Evolutionary conservation across 2,797 vertebrate species (phyloP).

Genomic region (Eulemur rubriventer): DNA sequence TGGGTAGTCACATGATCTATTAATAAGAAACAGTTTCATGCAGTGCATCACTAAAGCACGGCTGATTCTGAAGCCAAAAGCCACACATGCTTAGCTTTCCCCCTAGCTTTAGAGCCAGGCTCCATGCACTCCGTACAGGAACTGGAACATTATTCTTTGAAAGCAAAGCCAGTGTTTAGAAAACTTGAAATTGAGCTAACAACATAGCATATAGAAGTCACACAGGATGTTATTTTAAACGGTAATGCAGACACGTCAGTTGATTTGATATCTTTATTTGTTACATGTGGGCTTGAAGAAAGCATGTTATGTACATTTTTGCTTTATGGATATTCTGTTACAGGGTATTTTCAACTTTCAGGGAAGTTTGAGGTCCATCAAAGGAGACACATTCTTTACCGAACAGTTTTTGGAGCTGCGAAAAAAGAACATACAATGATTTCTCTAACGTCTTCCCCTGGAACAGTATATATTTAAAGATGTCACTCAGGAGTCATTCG

Average conservation of each 20-base stretch:
- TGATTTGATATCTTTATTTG: conserved; percentile 80
- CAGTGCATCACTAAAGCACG: conserved; percentile 85
- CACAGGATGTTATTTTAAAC: conserved; percentile 81
- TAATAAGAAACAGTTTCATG: conserved; percentile 91
- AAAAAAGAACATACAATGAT: not conserved
- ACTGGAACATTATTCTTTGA: conserved; percentile 80
- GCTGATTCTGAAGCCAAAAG: conserved; percentile 86
- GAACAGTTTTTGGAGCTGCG: conserved; percentile 19
- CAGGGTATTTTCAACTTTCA: conserved; percentile 53
- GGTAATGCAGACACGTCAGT: conserved; percentile 75
- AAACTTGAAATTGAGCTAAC: conserved; percentile 80
- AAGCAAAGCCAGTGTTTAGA: conserved; percentile 82
- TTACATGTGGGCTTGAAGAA: conserved; percentile 74
- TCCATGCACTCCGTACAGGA: conserved; percentile 76
- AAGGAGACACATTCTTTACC: conserved; percentile 30
- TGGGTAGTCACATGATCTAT: conserved; percentile 87
- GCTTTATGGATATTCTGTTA: conserved; percentile 47
- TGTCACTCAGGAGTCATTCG: not conserved
- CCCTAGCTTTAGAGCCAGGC: conserved; percentile 79
- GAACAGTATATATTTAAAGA: not conserved
- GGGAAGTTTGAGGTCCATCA: conserved; percentile 51
- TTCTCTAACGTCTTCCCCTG: not conserved
- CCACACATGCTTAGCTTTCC: conserved; percentile 86
- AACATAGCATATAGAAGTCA: conserved; percentile 73
- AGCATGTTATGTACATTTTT: conserved; percentile 61